A percentile compares a stretch with the other conserved stretches of the same genome.
These are phyloP conservation scores for Habroteleia sp. DNA, from an alignment of 2,888 invertebrate species.

Conservation along the genomic window DNA sequence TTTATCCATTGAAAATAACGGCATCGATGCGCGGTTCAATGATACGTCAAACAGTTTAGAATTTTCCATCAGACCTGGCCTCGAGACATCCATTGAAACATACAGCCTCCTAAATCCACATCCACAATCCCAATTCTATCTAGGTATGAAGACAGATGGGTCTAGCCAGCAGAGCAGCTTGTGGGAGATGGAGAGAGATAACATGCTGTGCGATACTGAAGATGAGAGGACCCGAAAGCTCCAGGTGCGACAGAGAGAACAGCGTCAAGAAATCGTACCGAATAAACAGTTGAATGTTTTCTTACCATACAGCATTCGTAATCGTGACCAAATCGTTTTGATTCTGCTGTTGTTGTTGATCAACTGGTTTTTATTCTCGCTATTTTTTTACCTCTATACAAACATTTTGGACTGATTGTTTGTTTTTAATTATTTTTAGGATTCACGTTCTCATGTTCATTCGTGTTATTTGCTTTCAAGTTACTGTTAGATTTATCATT, in stretches of 20 bases:
- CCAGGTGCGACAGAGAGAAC: slow-evolving; percentile 77
- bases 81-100: slow-evolving; percentile 35
- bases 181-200: slow-evolving; percentile 72
- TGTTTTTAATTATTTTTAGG: slow-evolving; percentile 9
- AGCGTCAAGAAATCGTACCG: slow-evolving; percentile 32
- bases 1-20: slow-evolving; percentile 83
- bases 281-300: slow-evolving; percentile 62
- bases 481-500: too few relatives aligned
- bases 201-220: slow-evolving; percentile 70
- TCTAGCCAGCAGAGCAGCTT: slow-evolving; percentile 71
- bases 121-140: slow-evolving; percentile 71
- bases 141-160: slow-evolving; percentile 76
- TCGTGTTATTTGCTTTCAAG: slow-evolving; percentile 5
- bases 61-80: slow-evolving; percentile 20
- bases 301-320: slow-evolving; percentile 60
- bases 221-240: slow-evolving; percentile 74
- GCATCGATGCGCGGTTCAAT: slow-evolving; percentile 41
- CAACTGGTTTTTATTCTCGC: slow-evolving; percentile 57
- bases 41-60: slow-evolving; percentile 61
- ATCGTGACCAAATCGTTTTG: slow-evolving; percentile 48
- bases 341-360: slow-evolving; percentile 59
- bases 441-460: slow-evolving; percentile 7
- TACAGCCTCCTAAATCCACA: slow-evolving; percentile 25
- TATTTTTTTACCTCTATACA: slow-evolving; percentile 30
- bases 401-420: slow-evolving; percentile 4